Percentiles rank a stretch among this genome's conserved stretches.
Evolutionary conservation across 2,888 invertebrate genomes (phyloP).

Genomic region (Tiliacea aurago): DNA sequence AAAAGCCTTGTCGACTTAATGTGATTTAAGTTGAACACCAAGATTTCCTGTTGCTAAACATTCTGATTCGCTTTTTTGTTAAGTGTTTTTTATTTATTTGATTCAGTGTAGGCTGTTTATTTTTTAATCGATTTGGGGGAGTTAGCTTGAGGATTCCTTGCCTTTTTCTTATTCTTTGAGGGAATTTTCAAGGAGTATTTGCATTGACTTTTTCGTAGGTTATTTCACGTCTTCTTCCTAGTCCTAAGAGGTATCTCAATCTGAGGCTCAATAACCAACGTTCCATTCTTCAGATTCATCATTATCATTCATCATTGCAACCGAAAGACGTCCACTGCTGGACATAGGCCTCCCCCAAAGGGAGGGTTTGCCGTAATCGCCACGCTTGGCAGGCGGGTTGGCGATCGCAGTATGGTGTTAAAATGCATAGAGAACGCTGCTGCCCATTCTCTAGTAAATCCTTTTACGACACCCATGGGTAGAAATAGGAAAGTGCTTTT

Average conservation of each 20-base stretch:
- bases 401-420: no score
- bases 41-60: constrained; percentile 73
- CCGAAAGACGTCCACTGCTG: no score
- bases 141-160: neutral
- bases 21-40: constrained; percentile 75
- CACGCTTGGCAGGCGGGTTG: no score
- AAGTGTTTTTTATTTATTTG: constrained; percentile 51
- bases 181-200: neutral
- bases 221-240: neutral
- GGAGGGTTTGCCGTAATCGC: no score
- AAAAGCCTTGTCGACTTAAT: constrained; percentile 78
- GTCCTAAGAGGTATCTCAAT: neutral
- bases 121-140: constrained; percentile 41
- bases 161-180: neutral
- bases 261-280: neutral
- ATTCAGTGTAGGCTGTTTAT: constrained; percentile 35
- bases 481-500: no score
- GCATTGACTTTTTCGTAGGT: neutral
- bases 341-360: no score
- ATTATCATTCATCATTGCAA: no score
- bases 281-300: neutral
- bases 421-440: no score
- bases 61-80: constrained; percentile 60
- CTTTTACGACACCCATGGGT: no score
- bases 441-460: no score